Evolutionary conservation across 2,888 invertebrate species (phyloP), one percentile per base, ranked within the genome.

Genomic region (Notocelia uddmanniana): DNA sequence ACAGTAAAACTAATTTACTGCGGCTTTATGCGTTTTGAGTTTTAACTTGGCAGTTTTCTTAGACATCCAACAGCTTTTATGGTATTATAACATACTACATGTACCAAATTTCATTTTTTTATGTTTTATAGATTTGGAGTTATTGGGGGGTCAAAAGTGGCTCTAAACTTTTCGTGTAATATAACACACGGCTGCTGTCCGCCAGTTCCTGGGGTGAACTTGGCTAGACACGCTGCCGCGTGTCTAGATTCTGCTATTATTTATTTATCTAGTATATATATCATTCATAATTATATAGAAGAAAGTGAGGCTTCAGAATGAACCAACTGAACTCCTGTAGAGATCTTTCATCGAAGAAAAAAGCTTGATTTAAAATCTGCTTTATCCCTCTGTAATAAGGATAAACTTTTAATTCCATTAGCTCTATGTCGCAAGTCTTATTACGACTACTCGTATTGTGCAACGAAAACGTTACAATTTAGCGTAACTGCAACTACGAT

Each of bases 401-500:
- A 52, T 48, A 45, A 18, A 37, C 23, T 34, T 13, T 15, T 45
- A 62, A 68, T 68, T 5, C 31, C 31, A 48, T 71, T 62, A 45
- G 45, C 21, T 1, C 15, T 66, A 37, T 67, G 58, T 59, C 66
- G 71, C 54, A 71, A 60, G 31, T 45, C 41, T 37, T 18, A 59
- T 59, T 67, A 60, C 54, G 59, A 60, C 67, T 67, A 37, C 59
- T 59, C n/a, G 21, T 41, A 60, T 71, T 71, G 70, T 57, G 71
- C 45, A 71, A 71, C 52, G 13, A 54, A 66, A 71, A 60, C 54
- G 66, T 67, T 67, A 54, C 71, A 52, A 66, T 66, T 67, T 71
- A 71, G 21, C 59, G 59, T 71, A 71, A 71, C 58, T 31, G 21
- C 26, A 45, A 62, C 45, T 69, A 50, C 59, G 52, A 37, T 64